These are phyloP conservation scores for Zeuzera pyrina DNA, from an alignment of 2,888 invertebrate genomes.

Conservation along the genomic window DNA sequence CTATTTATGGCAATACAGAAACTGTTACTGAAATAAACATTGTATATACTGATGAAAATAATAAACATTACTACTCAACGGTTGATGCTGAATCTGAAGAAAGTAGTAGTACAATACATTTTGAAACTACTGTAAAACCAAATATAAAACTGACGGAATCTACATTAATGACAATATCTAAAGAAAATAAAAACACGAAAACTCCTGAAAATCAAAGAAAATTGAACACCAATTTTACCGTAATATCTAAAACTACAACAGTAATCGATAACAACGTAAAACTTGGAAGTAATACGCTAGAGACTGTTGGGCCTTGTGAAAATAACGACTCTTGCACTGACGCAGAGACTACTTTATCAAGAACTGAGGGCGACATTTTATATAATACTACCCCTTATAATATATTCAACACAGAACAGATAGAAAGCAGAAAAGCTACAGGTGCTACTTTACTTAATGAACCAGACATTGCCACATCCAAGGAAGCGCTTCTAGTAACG, in stretches of 20 bases:
- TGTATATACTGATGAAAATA: slow-evolving; percentile 15
- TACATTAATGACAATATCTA: slow-evolving; percentile 26
- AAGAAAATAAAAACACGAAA: slow-evolving; percentile 55
- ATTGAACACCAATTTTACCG: slow-evolving; percentile 47
- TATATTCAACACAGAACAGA: too few species aligned
- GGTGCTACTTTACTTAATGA: background rate
- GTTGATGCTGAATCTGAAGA: slow-evolving; percentile 38
- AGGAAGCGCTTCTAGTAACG: too few species aligned
- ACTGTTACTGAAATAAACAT: slow-evolving; percentile 18
- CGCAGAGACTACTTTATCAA: too few species aligned
- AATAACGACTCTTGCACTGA: too few species aligned
- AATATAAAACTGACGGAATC: slow-evolving; percentile 25
- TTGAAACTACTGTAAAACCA: slow-evolving; percentile 48
- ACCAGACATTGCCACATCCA: too few species aligned
- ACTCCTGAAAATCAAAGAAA: slow-evolving; percentile 60
- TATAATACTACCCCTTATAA: too few species aligned
- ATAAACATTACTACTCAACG: slow-evolving; percentile 22
- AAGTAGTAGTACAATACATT: slow-evolving; percentile 49
- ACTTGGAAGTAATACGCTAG: too few species aligned
- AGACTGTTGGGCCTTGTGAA: background rate
- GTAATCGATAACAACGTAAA: too few species aligned
- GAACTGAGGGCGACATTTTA: too few species aligned
- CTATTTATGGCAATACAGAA: slow-evolving; percentile 10
- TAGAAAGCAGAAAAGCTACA: too few species aligned
- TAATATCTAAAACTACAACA: slow-evolving; percentile 3